Base-by-base conservation (phyloP, 92 coral and sea anemone genomes). In the Plumapathes pennacea region DNA sequence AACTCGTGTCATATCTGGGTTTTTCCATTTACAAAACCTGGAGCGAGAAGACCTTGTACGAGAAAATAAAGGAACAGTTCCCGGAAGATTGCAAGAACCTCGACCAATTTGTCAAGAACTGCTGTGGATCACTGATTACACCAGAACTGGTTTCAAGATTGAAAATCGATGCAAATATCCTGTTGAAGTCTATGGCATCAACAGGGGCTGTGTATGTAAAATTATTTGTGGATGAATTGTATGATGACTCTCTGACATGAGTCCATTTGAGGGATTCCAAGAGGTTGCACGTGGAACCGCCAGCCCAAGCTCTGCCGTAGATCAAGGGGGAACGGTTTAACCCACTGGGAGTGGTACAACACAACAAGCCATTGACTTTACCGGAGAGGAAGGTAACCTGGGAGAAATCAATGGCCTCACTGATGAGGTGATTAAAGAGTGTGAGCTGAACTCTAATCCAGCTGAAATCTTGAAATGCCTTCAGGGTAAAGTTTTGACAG, bases 401-500 rank as follows among this genome's bases (percentile, higher is more conserved):
- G 30, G 30, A 50, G 32, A 50, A 25, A 50, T 50, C 25, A 50
- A 50, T 50, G 38, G 3, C 32, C 3, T 50, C 57, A 18, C 57
- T 50, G n/a, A n/a, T n/a, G n/a, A n/a, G n/a, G n/a, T n/a, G n/a
- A n/a, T n/a, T 30, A 54, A 60, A 53, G 48, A 79, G 32, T 60
- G 79, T 62, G 62, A 55, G 55, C 14, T 31, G 27, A 29, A 32
- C 40, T 34, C 38, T 8, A 63, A 62, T 29, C 43, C 70, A 28
- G 28, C 46, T 40, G 85, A 62, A 36, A 79, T 79, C 31, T 54
- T 79, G 14, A 26, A 31, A 45, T 46, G 50, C 44, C 66, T 65
- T 12, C 85, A 78, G 48, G 56, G 33, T 14, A 53, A 53, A 46
- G 49, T 61, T 78, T 32, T 78, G 21, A 46, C 67, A 41, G 85